Base-by-base conservation (phyloP, 2,797 vertebrate genomes). In the Sciurus carolinensis region DNA sequence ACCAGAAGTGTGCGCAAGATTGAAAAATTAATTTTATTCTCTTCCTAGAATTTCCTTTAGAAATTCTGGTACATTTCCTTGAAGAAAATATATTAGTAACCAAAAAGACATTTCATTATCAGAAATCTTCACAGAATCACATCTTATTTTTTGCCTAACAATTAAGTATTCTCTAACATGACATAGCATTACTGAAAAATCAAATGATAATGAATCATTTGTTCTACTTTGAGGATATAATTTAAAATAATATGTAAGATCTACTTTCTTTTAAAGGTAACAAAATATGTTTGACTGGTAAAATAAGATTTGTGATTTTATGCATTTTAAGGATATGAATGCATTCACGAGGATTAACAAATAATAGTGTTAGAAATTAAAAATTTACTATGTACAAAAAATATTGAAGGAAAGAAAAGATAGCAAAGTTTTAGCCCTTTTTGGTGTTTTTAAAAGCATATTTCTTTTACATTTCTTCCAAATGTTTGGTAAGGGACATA, bases 21-120 rank as follows among this genome's bases (percentile, higher is more conserved):
- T 52, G 54, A 90, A 69, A 81, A 47, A 20, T 50, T 94, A n/a
- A 95, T 89, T 91, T 77, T 88, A 90, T 83, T 44, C 7, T 83
- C 83, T 54, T 44, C 22, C 18, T 66, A 59, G 44, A 44, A 83
- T 84, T 90, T 92, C 4, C n/a, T 87, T 89, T 87, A 54, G 24
- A 69, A 54, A 79, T 91, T 88, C 8, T 82, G 33, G 33, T 42
- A 36, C 10, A 86, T 92, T 82, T 96, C 15, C 82, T 91, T 76
- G 18, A 22, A 71, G 33, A 76, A 85, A 95, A 79, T 66, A 77
- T 47, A 7, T 88, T 81, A 95, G 18, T 84, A 91, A 94, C 42
- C 87, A 69, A 92, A 90, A 85, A 10, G 50, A 52, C 5, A 82
- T 57, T 73, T 90, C 30, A 67, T 72, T 20, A 73, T 52, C 73